Conservation (phyloP, 2,888 invertebrate genomes). For the Tetragnatha montana region DNA sequence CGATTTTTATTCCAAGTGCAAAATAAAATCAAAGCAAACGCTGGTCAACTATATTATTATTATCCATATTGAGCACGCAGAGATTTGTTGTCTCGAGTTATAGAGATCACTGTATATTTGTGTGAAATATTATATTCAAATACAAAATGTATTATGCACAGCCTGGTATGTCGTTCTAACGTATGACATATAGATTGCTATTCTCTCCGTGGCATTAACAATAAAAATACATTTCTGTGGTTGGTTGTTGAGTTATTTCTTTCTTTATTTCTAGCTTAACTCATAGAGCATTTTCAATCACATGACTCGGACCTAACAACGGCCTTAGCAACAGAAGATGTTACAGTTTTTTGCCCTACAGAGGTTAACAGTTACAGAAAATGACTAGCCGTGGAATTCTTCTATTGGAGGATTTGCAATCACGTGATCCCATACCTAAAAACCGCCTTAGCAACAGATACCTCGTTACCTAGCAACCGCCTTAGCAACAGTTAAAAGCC, state of each 20-base stretch:
- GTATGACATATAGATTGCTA: slow-evolving; percentile 24
- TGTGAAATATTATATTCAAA: slow-evolving; percentile 45
- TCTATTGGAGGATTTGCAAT: too few relatives aligned
- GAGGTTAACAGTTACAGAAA: too few relatives aligned
- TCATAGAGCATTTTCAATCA: too few relatives aligned
- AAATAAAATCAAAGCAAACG: slow-evolving; percentile 2
- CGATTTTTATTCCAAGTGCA: neutral
- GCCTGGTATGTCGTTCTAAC: slow-evolving; percentile 19
- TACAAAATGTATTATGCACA: slow-evolving; percentile 46
- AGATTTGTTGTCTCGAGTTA: slow-evolving; percentile 25
- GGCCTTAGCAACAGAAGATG: too few relatives aligned
- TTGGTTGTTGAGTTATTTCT: neutral
- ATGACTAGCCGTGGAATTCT: too few relatives aligned
- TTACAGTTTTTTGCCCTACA: too few relatives aligned
- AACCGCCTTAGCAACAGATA: too few relatives aligned
- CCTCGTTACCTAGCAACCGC: too few relatives aligned
- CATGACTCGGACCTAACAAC: too few relatives aligned
- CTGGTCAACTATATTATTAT: neutral
- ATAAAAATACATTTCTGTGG: slow-evolving; percentile 35
- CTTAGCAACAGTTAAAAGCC: too few relatives aligned
- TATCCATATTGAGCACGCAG: slow-evolving; percentile 4
- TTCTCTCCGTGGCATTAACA: slow-evolving; percentile 6
- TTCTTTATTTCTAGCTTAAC: neutral
- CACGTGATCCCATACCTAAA: too few relatives aligned
- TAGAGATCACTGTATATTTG: slow-evolving; percentile 33